These are phyloP conservation scores for Bombus difficillimus DNA, from an alignment of 1,140 invertebrate species.

Conservation along the genomic window DNA sequence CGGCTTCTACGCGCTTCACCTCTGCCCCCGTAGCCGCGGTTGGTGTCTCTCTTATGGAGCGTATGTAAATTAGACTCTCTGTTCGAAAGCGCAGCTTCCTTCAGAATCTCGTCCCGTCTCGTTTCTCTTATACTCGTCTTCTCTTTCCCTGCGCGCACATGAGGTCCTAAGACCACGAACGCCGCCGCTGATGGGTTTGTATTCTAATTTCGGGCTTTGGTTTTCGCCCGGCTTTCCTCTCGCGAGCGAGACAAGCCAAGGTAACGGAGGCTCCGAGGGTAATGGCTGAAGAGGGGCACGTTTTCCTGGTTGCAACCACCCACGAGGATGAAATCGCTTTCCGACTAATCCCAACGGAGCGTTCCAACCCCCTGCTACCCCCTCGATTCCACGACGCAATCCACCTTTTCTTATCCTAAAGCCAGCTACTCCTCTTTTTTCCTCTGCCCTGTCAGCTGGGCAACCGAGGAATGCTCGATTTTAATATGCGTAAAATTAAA, in stretches of 20 bases:
- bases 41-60: conserved; percentile 71
- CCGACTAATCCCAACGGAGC: conserved; percentile 76
- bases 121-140: neutral
- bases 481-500: conserved; percentile 86
- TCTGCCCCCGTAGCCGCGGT: conserved; percentile 25
- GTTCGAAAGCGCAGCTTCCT: conserved; percentile 69
- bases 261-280: conserved; percentile 19
- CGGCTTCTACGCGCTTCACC: conserved; percentile 67
- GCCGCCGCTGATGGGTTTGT: conserved; percentile 73
- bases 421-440: conserved; percentile 24
- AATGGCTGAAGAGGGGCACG: conserved; percentile 35
- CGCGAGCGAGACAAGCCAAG: conserved; percentile 46
- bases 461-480: conserved; percentile 77
- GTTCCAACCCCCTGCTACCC: conserved; percentile 29
- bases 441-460: conserved; percentile 79
- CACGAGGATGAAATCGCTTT: conserved; percentile 75
- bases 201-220: conserved; percentile 80
- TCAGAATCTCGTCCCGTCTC: conserved; percentile 55
- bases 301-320: conserved; percentile 72
- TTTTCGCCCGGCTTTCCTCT: conserved; percentile 71
- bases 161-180: conserved; percentile 72
- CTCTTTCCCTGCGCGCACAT: conserved; percentile 63
- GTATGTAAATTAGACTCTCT: conserved; percentile 78
- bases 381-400: conserved; percentile 19
- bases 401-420: conserved; percentile 61